phyloP scores from a whole-genome alignment of 2,113 vertebrate genomes.

The Dryoscopus gambensis region DNA sequence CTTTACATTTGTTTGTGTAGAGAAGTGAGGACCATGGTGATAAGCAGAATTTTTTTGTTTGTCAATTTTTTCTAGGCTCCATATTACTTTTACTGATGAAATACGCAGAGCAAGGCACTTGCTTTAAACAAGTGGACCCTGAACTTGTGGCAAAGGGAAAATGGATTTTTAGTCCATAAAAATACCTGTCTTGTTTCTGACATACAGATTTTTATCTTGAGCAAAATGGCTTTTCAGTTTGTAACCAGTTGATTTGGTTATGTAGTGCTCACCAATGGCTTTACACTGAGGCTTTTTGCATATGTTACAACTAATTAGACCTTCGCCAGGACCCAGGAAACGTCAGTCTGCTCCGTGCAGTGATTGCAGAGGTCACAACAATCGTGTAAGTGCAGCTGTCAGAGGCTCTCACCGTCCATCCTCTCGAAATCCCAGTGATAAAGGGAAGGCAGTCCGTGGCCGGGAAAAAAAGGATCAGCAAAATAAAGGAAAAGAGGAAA shows the following conservation, averaged over 20 bases:
- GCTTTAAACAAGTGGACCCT: background rate
- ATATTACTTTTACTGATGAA: background rate
- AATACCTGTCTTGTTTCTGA: background rate
- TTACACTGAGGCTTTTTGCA: slow-evolving; percentile 41
- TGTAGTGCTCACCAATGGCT: background rate
- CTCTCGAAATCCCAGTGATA: slow-evolving; percentile 78
- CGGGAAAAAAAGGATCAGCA: slow-evolving; percentile 87
- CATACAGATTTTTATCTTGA: background rate
- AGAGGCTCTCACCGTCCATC: slow-evolving; percentile 80
- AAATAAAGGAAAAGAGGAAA: slow-evolving; percentile 87
- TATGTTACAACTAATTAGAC: slow-evolving; percentile 67
- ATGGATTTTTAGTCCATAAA: background rate
- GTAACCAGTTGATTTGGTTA: background rate
- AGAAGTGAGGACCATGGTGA: background rate
- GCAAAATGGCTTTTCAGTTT: background rate
- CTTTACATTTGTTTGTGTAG: background rate
- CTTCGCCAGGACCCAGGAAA: slow-evolving; percentile 81
- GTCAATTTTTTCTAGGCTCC: background rate
- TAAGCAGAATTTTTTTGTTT: background rate
- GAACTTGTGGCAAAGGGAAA: background rate
- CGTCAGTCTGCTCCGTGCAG: slow-evolving; percentile 78
- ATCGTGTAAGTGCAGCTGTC: slow-evolving; percentile 75
- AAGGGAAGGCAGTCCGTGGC: slow-evolving; percentile 76
- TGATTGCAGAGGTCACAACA: slow-evolving; percentile 82
- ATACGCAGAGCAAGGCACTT: background rate